Base-by-base conservation (phyloP, 2,797 vertebrate genomes). In the Sitta carolinensis region DNA sequence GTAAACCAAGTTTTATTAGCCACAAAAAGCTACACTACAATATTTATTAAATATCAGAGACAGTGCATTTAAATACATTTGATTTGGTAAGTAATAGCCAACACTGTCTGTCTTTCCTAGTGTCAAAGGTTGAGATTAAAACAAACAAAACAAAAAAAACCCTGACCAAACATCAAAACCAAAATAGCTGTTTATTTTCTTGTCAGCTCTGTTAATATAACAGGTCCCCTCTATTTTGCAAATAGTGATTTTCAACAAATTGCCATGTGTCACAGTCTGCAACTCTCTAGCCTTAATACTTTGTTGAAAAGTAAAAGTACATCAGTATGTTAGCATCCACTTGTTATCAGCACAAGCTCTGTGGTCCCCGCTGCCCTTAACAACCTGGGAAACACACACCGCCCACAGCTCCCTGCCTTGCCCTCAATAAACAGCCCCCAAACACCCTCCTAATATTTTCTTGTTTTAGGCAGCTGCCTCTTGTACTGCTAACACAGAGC, bases 1-100 rank as follows among this genome's bases (percentile, higher is more conserved):
- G 98, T 98, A 99, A 99, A 98, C 98, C 93, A 97, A 98, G 96
- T 98, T 98, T 98, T 98, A 98, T 98, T 98, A 97, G 97, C 96
- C 97, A 97, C 95, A 83, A 96, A 98, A 97, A 97, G 97, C 94
- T 94, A 91, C 84, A 95, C 97, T 97, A 95, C 98, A 98, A 96
- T 97, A 97, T 98, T 98, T 98, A 98, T 98, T 98, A 98, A 98
- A 97, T 98, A 97, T 97, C 97, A 97, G 97, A 98, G 98, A 96
- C 95, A 96, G 91, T 95, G 89, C 97, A 97, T 97, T 97, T 97
- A 97, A 98, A 93, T 96, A 95, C 79, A 83, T 96, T 97, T 96
- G 93, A 97, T 97, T 97, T 82, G 40, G 87, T 95, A 97, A 98
- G 96, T 97, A 97, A 97, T 95, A 95, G 94, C 91, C 30, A 76